A percentile compares a stretch with the other conserved stretches of the same genome.
Conservation (phyloP, 2,113 vertebrate species). For the Capra hircus region DNA sequence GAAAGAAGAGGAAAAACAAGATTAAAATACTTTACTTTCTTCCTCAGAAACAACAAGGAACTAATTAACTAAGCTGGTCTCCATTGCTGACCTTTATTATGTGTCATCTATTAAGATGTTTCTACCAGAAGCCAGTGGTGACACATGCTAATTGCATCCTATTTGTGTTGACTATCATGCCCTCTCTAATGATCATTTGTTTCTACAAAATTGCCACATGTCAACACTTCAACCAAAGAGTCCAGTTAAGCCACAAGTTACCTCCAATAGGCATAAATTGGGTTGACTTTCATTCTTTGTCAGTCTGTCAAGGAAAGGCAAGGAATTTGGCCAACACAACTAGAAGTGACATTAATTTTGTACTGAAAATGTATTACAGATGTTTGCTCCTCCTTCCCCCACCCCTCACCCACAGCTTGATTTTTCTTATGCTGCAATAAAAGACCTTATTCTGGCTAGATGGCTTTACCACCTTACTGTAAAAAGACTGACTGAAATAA, state of each 20-base stretch:
- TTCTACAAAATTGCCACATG: constrained; percentile 39
- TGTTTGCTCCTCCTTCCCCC: background rate
- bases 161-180: constrained; percentile 13
- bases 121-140: constrained; percentile 42
- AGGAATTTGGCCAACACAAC: constrained; percentile 19
- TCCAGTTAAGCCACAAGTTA: background rate
- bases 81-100: constrained; percentile 50
- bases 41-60: constrained; percentile 33
- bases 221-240: constrained; percentile 10
- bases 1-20: background rate
- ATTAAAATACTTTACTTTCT: constrained; percentile 32
- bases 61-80: constrained; percentile 40
- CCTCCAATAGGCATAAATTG: background rate
- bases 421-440: background rate
- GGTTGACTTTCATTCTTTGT: constrained; percentile 41
- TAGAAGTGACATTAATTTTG: constrained; percentile 45
- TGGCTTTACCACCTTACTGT: background rate
- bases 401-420: background rate
- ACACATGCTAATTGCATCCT: constrained; percentile 42
- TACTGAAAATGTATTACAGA: constrained; percentile 34
- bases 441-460: background rate
- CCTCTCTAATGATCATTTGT: constrained; percentile 59
- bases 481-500: background rate
- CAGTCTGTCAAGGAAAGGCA: constrained; percentile 51
- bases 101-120: constrained; percentile 64